These are phyloP conservation scores for Labia minor DNA, from an alignment of 2,888 invertebrate genomes.

Conservation along the genomic window DNA sequence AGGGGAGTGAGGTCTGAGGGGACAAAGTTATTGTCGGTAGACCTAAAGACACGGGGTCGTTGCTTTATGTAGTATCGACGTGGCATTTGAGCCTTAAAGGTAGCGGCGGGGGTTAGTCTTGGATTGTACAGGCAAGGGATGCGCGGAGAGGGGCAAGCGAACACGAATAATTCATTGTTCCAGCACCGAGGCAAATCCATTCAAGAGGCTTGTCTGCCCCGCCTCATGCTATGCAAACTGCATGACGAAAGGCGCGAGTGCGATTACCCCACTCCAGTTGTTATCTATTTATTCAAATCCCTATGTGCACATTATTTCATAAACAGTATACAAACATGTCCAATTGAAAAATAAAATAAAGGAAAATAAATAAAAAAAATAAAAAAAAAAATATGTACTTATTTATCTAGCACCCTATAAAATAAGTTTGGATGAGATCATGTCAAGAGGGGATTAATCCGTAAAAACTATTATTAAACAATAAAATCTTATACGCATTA, in stretches of 20 bases:
- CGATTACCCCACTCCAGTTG: background rate
- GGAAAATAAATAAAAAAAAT: too few relatives aligned
- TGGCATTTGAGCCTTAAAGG: background rate
- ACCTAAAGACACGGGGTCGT: background rate
- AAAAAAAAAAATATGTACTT: too few relatives aligned
- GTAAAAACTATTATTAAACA: too few relatives aligned
- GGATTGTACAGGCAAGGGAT: background rate
- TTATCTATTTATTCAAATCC: background rate
- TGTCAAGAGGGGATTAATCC: too few relatives aligned
- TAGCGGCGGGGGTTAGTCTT: background rate
- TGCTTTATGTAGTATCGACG: background rate
- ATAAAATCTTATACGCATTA: too few relatives aligned
- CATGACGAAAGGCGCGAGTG: background rate
- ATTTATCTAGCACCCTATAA: too few relatives aligned
- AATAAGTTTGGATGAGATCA: too few relatives aligned
- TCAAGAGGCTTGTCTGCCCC: background rate
- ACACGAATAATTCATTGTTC: constrained; percentile 13
- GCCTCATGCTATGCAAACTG: constrained; percentile 4
- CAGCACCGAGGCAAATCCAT: constrained; percentile 1
- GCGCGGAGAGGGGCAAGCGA: background rate
- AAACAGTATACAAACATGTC: background rate
- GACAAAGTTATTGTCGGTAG: too few relatives aligned
- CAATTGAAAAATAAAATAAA: background rate
- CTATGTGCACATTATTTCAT: background rate
- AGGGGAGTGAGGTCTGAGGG: background rate